Conservation (phyloP, 2,113 vertebrate species). For the Pungitius pungitius region DNA sequence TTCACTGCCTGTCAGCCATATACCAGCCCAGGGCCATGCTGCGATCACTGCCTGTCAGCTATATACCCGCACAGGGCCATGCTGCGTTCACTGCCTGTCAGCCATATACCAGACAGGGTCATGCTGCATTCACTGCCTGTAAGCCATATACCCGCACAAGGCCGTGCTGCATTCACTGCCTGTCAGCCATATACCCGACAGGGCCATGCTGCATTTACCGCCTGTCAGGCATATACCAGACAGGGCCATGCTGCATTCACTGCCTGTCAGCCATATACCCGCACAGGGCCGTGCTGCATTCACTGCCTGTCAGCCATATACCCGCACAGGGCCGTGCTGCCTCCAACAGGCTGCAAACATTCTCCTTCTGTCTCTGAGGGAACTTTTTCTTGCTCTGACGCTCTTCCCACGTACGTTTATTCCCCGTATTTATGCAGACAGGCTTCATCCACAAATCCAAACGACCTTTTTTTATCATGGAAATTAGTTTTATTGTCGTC, state of each 20-base stretch:
- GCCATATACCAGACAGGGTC: too few species aligned
- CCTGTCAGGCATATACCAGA: too few species aligned
- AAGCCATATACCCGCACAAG: too few species aligned
- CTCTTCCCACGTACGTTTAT: conserved; percentile 34
- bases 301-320: conserved; percentile 31
- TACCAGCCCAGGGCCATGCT: conserved; percentile 29
- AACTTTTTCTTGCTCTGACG: conserved; percentile 8
- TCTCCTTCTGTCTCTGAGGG: conserved; percentile 9
- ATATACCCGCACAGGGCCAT: too few species aligned
- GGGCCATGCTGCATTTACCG: conserved; percentile 37
- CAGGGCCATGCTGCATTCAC: conserved; percentile 39
- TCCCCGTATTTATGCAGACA: conserved; percentile 43
- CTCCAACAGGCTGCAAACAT: conserved; percentile 22
- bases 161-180: conserved; percentile 39
- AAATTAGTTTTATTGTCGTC: conserved; percentile 62
- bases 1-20: conserved; percentile 48
- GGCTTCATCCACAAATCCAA: conserved; percentile 47
- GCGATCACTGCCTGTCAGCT: conserved; percentile 43
- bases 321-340: conserved; percentile 28
- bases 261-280: conserved; percentile 42
- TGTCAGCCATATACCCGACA: too few species aligned
- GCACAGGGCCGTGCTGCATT: conserved; percentile 37
- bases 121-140: conserved; percentile 41
- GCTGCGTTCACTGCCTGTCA: conserved; percentile 44
- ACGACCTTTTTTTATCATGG: conserved; percentile 33